Percentiles rank a stretch among this genome's conserved stretches.
phyloP scores from a whole-genome alignment of 2,113 vertebrate genomes.

The Psilopogon haemacephalus region DNA sequence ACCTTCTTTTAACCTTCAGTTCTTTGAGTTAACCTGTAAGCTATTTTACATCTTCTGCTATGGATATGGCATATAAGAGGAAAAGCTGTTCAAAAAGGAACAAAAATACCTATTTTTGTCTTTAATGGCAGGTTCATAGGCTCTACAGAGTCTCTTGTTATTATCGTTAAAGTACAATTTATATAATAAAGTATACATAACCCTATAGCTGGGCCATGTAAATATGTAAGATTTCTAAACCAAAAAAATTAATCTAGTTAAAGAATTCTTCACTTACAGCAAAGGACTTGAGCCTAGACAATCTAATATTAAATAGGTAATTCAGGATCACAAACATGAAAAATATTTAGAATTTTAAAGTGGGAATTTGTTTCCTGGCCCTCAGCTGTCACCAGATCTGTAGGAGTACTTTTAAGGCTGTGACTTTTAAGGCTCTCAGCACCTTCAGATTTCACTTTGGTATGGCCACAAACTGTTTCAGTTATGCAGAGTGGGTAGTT shows the following conservation, averaged over 20 bases:
- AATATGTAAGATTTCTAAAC: not conserved
- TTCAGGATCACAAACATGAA: not conserved
- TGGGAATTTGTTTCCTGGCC: not conserved
- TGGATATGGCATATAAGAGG: not conserved
- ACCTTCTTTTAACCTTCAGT: not conserved
- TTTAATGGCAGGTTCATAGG: not conserved
- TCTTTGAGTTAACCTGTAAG: not conserved
- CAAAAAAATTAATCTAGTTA: not conserved
- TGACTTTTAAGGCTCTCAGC: not conserved
- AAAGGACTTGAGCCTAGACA: not conserved
- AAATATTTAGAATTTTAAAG: not conserved
- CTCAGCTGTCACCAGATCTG: not conserved
- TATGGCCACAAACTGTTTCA: accelerated
- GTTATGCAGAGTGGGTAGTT: not conserved
- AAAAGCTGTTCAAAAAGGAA: not conserved
- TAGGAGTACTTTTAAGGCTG: not conserved
- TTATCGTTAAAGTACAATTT: not conserved
- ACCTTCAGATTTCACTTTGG: not conserved
- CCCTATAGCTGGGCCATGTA: not conserved
- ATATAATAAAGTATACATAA: not conserved
- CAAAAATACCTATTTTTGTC: not conserved
- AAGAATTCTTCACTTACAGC: not conserved
- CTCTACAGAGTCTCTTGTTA: not conserved
- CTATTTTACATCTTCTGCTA: not conserved
- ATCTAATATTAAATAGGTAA: not conserved